A percentile compares a stretch with the other conserved stretches of the same genome.
These are phyloP conservation scores for Penaeus japonicus DNA, from an alignment of 1,140 invertebrate species.

Conservation along the genomic window DNA sequence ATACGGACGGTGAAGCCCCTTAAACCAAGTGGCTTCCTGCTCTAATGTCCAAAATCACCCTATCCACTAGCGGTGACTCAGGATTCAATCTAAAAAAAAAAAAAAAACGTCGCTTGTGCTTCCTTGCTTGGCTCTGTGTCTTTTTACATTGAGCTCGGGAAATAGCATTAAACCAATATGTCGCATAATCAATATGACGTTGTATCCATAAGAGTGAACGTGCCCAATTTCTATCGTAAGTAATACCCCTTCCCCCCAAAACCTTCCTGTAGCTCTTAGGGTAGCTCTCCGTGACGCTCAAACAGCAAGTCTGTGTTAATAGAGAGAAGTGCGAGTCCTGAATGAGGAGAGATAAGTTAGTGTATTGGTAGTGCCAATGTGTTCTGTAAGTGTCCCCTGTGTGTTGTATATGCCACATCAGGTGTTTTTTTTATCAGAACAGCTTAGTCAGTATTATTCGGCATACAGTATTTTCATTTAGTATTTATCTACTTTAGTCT, in stretches of 20 bases:
- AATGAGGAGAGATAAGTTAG: not conserved
- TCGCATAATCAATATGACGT: too few relatives aligned
- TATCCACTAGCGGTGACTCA: not conserved
- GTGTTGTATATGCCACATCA: not conserved
- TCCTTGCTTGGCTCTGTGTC: too few relatives aligned
- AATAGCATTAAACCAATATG: too few relatives aligned
- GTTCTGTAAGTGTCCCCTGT: not conserved
- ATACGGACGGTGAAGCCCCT: slow-evolving; percentile 21
- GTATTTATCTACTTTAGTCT: not conserved
- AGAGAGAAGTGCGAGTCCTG: not conserved
- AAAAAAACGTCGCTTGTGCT: not conserved
- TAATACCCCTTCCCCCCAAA: slow-evolving; percentile 23
- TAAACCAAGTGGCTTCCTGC: not conserved
- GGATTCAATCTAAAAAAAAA: not conserved
- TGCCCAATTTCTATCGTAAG: not conserved
- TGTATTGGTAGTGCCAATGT: not conserved
- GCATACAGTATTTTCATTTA: not conserved
- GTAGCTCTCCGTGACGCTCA: slow-evolving; percentile 22
- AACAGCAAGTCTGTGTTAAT: slow-evolving; percentile 50
- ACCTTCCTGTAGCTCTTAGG: not conserved
- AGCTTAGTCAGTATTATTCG: slow-evolving; percentile 1
- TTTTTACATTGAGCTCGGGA: too few relatives aligned
- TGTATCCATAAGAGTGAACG: not conserved
- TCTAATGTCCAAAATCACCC: not conserved
- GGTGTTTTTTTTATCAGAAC: not conserved